These are phyloP conservation scores for Chaetogeoica ovagalla DNA, from an alignment of 2,888 invertebrate genomes.

Conservation along the genomic window DNA sequence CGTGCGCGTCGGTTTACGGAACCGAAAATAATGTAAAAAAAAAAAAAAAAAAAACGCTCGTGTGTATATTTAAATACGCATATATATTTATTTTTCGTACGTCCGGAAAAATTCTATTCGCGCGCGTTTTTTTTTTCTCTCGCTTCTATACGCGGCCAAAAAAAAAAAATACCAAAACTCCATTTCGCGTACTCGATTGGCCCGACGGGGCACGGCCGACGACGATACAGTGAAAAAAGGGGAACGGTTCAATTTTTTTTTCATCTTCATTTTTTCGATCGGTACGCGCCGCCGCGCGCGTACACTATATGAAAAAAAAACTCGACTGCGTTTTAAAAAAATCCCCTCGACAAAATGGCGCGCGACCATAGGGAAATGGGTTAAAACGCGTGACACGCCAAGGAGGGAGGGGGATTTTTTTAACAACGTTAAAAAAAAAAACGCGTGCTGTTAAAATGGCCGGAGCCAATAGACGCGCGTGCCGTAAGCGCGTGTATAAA, in stretches of 20 bases:
- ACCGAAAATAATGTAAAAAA: too few relatives aligned
- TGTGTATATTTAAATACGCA: too few relatives aligned
- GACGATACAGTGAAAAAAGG: background rate
- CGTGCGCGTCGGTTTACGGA: too few relatives aligned
- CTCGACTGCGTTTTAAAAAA: constrained; percentile 8
- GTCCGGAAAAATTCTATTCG: constrained; percentile 19
- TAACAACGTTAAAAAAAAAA: constrained; percentile 33
- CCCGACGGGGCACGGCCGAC: too few relatives aligned
- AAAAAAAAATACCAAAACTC: background rate
- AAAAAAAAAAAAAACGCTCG: too few relatives aligned
- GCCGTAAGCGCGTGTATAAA: background rate
- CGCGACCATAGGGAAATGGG: constrained; percentile 17
- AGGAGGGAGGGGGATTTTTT: constrained; percentile 40
- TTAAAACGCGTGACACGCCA: background rate
- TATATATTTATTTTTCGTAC: background rate
- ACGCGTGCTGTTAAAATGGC: constrained; percentile 24
- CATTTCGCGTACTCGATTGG: constrained; percentile 38
- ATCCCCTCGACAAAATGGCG: constrained; percentile 43
- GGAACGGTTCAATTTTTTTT: constrained; percentile 25
- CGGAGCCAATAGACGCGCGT: constrained; percentile 31
- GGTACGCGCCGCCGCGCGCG: too few relatives aligned
- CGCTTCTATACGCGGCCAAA: too few relatives aligned
- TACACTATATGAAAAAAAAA: constrained; percentile 19
- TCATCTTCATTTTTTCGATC: background rate
- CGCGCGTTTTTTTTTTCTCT: background rate